These are phyloP conservation scores for Psittacula cyanocephala DNA, from an alignment of 2,113 vertebrate genomes.

Conservation along the genomic window DNA sequence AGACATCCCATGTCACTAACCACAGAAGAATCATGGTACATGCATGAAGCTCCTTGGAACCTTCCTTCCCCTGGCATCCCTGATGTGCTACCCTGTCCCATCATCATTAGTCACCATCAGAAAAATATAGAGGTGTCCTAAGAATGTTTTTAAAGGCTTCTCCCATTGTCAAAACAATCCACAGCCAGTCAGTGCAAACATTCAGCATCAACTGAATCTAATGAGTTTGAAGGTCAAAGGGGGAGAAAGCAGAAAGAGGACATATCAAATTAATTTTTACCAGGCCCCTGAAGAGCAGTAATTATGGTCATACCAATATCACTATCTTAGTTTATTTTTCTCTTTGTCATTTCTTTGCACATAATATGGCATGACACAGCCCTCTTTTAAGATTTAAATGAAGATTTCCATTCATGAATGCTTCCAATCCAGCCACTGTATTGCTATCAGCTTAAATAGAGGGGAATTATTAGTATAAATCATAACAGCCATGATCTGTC, in stretches of 20 bases:
- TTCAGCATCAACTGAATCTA: background rate
- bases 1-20: background rate
- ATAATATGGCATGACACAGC: background rate
- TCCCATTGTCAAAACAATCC: background rate
- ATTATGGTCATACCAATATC: background rate
- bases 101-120: background rate
- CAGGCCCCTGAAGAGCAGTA: background rate
- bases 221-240: background rate
- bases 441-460: background rate
- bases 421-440: constrained; percentile 3
- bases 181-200: background rate
- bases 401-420: constrained; percentile 28
- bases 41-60: background rate
- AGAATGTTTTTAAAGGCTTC: background rate
- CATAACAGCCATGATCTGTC: background rate
- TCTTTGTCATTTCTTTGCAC: background rate
- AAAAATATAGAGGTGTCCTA: background rate
- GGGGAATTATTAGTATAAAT: background rate
- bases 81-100: background rate
- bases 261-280: background rate
- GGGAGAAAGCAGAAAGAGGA: background rate
- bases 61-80: background rate
- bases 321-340: background rate
- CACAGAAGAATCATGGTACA: background rate
- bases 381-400: constrained; percentile 24